These are phyloP conservation scores for Colletes latitarsis DNA, from an alignment of 1,140 invertebrate genomes.

Conservation along the genomic window DNA sequence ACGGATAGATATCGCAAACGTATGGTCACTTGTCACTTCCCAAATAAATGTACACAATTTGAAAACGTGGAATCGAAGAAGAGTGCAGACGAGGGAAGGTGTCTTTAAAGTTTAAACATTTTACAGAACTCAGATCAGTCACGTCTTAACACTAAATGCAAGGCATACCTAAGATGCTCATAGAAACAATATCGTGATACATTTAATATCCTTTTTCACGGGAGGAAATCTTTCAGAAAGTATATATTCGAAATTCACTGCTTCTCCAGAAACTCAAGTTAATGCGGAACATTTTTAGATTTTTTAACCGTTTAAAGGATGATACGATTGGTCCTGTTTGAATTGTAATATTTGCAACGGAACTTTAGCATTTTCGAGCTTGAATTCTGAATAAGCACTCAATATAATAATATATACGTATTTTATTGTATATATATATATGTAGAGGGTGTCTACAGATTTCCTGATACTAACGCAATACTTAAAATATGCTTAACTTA, in stretches of 20 bases:
- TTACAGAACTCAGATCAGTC: slow-evolving; percentile 3
- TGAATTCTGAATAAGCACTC: slow-evolving; percentile 6
- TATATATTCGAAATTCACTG: neutral
- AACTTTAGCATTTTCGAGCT: neutral
- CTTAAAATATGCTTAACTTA: slow-evolving; percentile 10
- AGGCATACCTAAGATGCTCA: slow-evolving; percentile 76
- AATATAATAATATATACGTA: slow-evolving; percentile 9
- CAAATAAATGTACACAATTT: slow-evolving; percentile 56
- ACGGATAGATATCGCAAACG: slow-evolving; percentile 71
- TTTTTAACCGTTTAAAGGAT: too few relatives aligned
- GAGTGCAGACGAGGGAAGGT: slow-evolving; percentile 66
- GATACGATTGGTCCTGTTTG: too few relatives aligned
- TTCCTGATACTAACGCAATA: slow-evolving; percentile 19
- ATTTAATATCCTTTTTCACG: neutral
- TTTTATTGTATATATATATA: too few relatives aligned
- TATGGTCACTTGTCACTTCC: slow-evolving; percentile 79
- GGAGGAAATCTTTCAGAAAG: neutral
- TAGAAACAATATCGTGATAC: slow-evolving; percentile 64
- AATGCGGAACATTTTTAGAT: neutral
- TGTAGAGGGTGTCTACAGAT: slow-evolving; percentile 44
- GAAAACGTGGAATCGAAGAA: slow-evolving; percentile 59
- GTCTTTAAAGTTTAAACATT: slow-evolving; percentile 3
- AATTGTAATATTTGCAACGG: neutral
- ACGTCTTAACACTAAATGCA: neutral
- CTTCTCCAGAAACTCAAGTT: slow-evolving; percentile 20